Base-by-base conservation (phyloP, 1,140 invertebrate genomes). In the Diachasma alloeum region DNA sequence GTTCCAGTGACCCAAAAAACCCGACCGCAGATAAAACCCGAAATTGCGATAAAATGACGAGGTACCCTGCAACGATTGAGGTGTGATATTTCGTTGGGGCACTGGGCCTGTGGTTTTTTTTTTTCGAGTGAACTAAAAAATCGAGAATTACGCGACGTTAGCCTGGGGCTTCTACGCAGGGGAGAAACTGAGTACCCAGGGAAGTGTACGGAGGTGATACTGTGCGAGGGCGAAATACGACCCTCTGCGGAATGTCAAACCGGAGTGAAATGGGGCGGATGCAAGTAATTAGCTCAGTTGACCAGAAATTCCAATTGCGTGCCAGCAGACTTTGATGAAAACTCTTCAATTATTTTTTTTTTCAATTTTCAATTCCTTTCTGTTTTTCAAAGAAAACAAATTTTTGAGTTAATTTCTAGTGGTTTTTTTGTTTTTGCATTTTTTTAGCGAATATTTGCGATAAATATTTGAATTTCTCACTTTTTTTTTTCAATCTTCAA, bases 91-190 rank as follows among this genome's bases (percentile, higher is more conserved):
- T 69, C 42, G 66, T 59, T 46, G 46, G 24, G 63, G 2, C 59
- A 31, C 31, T 31, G 31, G 13, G 39, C 44, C n/a, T 69, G 63
- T 37, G 67, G 67, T 70, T 75, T 70, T 69, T 74, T 72, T 48
- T 17, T 68, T 39, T 39, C 31, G 37, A 76, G 15, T 11, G 0
- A 26, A n/a, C n/a, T n/a, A 44, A 77, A 79, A 77, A 73, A 81
- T 75, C 74, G 76, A 70, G 72, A 76, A 75, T 77, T 74, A 82
- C 77, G 56, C 71, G 72, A 78, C 75, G 82, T 83, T 80, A 82
- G 68, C 74, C 67, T 26, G 44, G 42, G 48, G 67, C 74, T 75
- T 48, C 26, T n/a, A 56, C 24, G 48, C 22, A 73, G 22, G 56
- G 59, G 22, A 71, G 46, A 71, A 36, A 72, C 24, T 74, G 69